Evolutionary conservation across 2,113 vertebrate genomes (phyloP).

Genomic region (Odocoileus hemionus): DNA sequence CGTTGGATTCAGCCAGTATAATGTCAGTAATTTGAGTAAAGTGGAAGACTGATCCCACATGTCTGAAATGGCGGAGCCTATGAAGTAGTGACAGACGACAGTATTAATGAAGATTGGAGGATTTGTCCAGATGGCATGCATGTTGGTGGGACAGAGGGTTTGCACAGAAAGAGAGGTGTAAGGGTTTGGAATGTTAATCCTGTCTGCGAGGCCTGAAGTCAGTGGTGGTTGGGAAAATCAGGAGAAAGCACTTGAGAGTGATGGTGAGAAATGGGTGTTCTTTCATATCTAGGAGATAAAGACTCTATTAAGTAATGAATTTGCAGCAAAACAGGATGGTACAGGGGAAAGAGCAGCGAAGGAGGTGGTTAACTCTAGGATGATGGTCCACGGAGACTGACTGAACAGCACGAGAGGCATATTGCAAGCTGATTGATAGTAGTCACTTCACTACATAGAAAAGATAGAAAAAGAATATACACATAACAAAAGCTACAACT

Average conservation of each 20-base stretch:
- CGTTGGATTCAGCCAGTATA: background rate
- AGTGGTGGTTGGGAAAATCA: background rate
- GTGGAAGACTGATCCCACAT: background rate
- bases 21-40: background rate
- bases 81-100: background rate
- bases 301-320: background rate
- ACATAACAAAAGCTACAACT: background rate
- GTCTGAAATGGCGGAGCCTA: background rate
- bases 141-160: background rate
- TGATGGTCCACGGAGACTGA: background rate
- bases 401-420: background rate
- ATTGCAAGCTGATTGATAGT: background rate
- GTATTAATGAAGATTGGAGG: background rate
- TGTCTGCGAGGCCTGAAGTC: background rate
- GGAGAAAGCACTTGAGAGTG: background rate
- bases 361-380: background rate
- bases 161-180: background rate
- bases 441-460: background rate
- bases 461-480: background rate
- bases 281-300: background rate
- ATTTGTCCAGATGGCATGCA: background rate
- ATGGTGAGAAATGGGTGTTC: background rate
- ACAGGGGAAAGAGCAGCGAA: background rate
- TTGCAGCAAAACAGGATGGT: background rate
- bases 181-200: background rate